These are phyloP conservation scores for Prosopocoilus inquinatus DNA, from an alignment of 2,888 invertebrate genomes.

Conservation along the genomic window DNA sequence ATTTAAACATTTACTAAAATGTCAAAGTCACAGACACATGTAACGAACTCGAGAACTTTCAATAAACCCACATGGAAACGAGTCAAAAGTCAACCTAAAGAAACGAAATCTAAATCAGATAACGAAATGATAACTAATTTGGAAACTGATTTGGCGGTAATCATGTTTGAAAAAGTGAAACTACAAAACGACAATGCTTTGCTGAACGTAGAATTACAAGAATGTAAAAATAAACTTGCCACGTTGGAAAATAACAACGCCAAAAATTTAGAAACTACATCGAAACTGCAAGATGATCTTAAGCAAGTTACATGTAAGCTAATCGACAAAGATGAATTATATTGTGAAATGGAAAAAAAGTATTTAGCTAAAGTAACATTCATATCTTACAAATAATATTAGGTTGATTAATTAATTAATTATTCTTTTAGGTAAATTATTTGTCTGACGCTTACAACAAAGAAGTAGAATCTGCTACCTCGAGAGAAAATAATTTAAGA, in stretches of 20 bases:
- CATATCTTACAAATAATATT: too few relatives aligned
- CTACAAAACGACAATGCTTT: conserved; percentile 10
- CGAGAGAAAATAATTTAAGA: conserved; percentile 4
- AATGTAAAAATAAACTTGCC: conserved; percentile 9
- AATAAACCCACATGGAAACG: not conserved
- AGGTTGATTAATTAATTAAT: not conserved
- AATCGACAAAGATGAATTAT: conserved; percentile 1
- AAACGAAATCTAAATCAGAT: not conserved
- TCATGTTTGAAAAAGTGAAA: conserved; percentile 11
- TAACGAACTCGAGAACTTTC: not conserved
- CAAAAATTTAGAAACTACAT: not conserved
- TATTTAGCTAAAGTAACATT: not conserved
- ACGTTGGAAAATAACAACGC: conserved; percentile 1
- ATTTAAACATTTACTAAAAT: not conserved
- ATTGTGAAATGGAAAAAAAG: not conserved
- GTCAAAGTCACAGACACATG: not conserved
- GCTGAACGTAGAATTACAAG: conserved; percentile 9
- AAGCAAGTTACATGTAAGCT: conserved; percentile 2
- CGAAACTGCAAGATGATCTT: conserved; percentile 7
- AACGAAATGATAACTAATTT: conserved; percentile 10
- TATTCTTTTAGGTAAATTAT: conserved; percentile 1
- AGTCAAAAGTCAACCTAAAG: not conserved
- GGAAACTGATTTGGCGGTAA: conserved; percentile 10
- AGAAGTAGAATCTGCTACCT: conserved; percentile 7
- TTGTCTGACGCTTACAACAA: conserved; percentile 2